Evolutionary conservation across 2,113 vertebrate genomes (phyloP), one percentile per base, ranked within the genome.

Genomic region (Zosterops borbonicus): DNA sequence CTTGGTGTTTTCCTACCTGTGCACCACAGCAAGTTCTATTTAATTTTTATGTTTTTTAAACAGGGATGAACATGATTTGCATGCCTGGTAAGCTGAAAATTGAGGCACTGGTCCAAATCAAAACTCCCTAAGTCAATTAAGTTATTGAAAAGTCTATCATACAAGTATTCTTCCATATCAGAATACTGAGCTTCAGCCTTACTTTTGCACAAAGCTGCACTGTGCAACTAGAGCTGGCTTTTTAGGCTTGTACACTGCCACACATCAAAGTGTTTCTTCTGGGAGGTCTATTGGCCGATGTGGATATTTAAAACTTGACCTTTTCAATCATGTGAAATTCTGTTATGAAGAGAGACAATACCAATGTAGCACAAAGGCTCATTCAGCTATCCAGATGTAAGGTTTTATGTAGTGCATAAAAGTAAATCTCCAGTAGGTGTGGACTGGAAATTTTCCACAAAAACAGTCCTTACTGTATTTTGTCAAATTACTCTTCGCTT

Each of bases 351-450:
- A 88, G 78, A 83, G 52, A 69, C 63, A 70, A 86, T 22, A 1
- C 14, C 81, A 89, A 59, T 9, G 27, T 37, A 89, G 91, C 74
- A 67, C 46, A 85, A 86, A 83, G 78, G 89, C 69, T 90, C 35
- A 5, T 93, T 92, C 84, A 91, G 82, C 78, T 89, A 89, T 69
- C 59, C 88, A 92, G 76, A 90, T 9, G 2, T 9, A 59, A 87
- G 50, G 62, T 85, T 94, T 87, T 77, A 84, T 96, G 96, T 97
- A 97, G 96, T 97, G 97, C 95, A 92, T 95, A 55, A 90, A 89
- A 62, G 39, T 87, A 58, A 70, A 64, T 87, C 71, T 92, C 89
- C 73, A 84, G 76, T 59, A 89, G 10, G 58, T 70, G 63, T 93
- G 79, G 65, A 84, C 55, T 80, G 80, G 59, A 91, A 78, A 39